Conservation (phyloP, 2,113 vertebrate genomes). For the Peromyscus polionotus region DNA sequence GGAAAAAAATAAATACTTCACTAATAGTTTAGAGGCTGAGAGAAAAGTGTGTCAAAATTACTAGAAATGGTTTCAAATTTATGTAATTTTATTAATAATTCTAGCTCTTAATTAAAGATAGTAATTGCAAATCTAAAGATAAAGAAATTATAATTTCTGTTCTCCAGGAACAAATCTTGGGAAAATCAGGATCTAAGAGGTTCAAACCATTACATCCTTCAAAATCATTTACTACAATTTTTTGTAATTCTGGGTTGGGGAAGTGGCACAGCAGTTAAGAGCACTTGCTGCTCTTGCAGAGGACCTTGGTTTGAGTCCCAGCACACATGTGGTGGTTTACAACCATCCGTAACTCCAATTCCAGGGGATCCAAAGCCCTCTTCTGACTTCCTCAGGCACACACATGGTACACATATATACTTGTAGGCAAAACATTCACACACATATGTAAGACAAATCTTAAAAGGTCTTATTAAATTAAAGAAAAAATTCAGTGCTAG, state of each 20-base stretch:
- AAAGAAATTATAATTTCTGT: slow-evolving; percentile 20
- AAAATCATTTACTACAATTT: slow-evolving; percentile 37
- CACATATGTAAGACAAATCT: not conserved
- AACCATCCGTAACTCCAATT: not conserved
- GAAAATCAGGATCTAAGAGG: slow-evolving; percentile 4
- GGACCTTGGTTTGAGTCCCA: not conserved
- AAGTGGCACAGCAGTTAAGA: not conserved
- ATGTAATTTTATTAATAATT: slow-evolving; percentile 29
- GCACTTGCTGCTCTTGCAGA: not conserved
- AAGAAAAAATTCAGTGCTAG: too few relatives aligned
- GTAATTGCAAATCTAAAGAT: not conserved
- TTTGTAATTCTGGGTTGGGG: not conserved
- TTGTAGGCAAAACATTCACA: not conserved
- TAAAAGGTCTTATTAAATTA: too few relatives aligned
- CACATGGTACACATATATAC: not conserved
- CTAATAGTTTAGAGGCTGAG: not conserved
- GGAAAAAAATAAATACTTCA: not conserved
- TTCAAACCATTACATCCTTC: not conserved
- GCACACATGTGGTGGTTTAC: not conserved
- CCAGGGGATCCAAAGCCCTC: not conserved
- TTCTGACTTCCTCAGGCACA: not conserved
- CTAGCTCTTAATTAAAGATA: slow-evolving; percentile 1
- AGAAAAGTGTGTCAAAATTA: slow-evolving; percentile 15
- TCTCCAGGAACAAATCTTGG: slow-evolving; percentile 4
- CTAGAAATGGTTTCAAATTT: slow-evolving; percentile 38